Percentiles rank a stretch among this genome's conserved stretches.
These are phyloP conservation scores for Cantharis rustica DNA, from an alignment of 2,888 invertebrate genomes.

Conservation along the genomic window DNA sequence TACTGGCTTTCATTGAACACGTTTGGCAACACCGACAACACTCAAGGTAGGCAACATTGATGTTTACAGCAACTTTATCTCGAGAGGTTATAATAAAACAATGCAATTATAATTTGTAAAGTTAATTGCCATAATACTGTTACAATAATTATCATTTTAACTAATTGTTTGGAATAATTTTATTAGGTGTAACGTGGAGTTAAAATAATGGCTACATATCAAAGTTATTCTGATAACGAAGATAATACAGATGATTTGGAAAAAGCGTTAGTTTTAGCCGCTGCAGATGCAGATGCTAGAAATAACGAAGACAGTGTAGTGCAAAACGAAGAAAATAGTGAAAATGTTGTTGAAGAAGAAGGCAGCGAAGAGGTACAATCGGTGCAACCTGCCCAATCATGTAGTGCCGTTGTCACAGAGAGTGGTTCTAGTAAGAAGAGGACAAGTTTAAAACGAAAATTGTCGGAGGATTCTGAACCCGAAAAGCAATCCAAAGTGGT, in stretches of 20 bases:
- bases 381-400: too few relatives aligned
- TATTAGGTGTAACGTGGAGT: neutral
- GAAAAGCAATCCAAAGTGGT: conserved; percentile 30
- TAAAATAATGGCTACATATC: neutral
- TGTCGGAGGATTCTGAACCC: neutral
- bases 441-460: neutral
- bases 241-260: conserved; percentile 51
- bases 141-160: neutral
- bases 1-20: too few relatives aligned
- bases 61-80: neutral
- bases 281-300: conserved; percentile 51
- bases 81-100: neutral
- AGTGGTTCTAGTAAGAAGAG: neutral
- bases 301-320: conserved; percentile 38
- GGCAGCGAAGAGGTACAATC: conserved; percentile 9
- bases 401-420: neutral
- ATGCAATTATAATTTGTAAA: neutral
- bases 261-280: conserved; percentile 49
- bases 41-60: neutral
- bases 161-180: neutral
- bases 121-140: neutral
- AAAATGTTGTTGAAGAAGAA: conserved; percentile 24
- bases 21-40: too few relatives aligned
- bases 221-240: conserved; percentile 20
- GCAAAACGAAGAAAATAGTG: conserved; percentile 20